Evolutionary conservation across 2,888 invertebrate species (phyloP), one percentile per base, ranked within the genome.

Genomic region (Drosophila longiperda): DNA sequence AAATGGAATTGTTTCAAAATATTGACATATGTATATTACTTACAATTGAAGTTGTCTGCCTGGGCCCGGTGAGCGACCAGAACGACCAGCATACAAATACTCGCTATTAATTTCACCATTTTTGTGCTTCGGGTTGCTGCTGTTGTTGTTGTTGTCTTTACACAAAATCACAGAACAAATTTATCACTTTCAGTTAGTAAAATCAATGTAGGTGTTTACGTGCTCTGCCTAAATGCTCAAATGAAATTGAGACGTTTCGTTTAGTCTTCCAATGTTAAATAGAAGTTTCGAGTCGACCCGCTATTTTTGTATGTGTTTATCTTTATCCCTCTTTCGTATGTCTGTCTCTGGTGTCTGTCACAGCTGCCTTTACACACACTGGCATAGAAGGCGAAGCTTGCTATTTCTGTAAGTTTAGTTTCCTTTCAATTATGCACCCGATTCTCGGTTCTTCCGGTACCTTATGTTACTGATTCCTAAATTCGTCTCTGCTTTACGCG

Each of bases 281-380:
- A 91, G 82, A 71, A 70, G 54, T 78, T 83, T 80, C 64, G 53
- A 82, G 64, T 58, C 66, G 40, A 57, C 53, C 45, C 32, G 53
- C 61, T 66, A 52, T 66, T 59, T 64, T 12, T 57, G 50, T 63
- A 66, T 36, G 36, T 75, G 63, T 64, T 53, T 66, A 12, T 45
- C 20, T 20, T 45, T 45, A 23, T 23, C 8, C 23, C 23, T 45
- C 15, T 15, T 45, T 45, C 45, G 45, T 45, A 23, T 45, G 45
- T 45, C 23, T 69, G 65, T 76, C 73, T 64, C 66, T 71, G 66
- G 45, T 64, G 66, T 77, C 67, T 82, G 94, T 89, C 86, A 87
- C 53, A 73, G 73, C 78, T 92, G 95, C 97, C 97, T 97, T 97
- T 97, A 97, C 96, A 96, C 97, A 94, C 97, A 97, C 97, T 97